A percentile compares a stretch with the other conserved stretches of the same genome.
Conservation (phyloP, 2,888 invertebrate species). For the Spilarctia lutea region DNA sequence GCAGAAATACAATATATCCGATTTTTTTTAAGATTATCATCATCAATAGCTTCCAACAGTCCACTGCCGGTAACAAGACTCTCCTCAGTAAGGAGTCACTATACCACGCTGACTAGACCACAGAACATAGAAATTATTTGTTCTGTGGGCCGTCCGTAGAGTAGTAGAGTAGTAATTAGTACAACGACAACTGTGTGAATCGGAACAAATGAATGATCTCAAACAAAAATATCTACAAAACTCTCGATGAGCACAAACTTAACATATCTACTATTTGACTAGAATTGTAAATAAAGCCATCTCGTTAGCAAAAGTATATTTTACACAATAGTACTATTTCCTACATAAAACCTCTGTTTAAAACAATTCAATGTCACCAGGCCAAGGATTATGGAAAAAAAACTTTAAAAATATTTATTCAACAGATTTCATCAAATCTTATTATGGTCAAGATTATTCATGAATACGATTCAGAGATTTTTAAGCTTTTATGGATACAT, state of each 20-base stretch:
- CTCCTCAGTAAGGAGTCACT: no score
- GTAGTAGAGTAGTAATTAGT: no score
- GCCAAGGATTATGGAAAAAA: not conserved
- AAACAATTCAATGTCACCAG: not conserved
- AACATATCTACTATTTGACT: not conserved
- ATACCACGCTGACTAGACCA: no score
- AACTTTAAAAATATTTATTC: not conserved
- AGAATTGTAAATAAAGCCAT: not conserved
- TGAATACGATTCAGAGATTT: not conserved
- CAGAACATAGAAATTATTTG: no score
- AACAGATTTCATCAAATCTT: not conserved
- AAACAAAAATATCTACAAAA: not conserved
- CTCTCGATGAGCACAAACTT: no score
- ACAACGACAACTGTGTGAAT: not conserved
- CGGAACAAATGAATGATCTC: not conserved
- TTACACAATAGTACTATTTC: not conserved
- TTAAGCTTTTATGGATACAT: not conserved
- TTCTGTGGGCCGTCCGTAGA: no score
- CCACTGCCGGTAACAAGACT: no score
- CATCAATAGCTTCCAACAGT: no score
- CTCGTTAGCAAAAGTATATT: not conserved
- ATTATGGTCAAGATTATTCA: not conserved
- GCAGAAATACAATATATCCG: no score
- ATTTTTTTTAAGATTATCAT: no score
- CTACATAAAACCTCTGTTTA: not conserved